phyloP scores from a whole-genome alignment of 2,797 vertebrate genomes.

The Coranthus polyacanthus region DNA sequence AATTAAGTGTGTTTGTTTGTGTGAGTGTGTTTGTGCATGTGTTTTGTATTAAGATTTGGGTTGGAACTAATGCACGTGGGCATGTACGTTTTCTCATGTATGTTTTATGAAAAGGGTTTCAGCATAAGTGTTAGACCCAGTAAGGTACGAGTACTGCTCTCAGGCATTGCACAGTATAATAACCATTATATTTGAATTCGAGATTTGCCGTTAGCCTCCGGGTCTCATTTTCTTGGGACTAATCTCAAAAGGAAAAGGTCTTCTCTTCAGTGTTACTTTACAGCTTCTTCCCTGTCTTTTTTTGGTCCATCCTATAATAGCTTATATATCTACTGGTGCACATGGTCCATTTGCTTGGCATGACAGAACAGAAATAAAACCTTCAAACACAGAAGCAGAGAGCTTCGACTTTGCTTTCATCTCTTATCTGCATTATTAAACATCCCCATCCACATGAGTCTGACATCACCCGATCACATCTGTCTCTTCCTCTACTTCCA shows the following conservation, averaged over 20 bases:
- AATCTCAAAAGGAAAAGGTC: slow-evolving; percentile 26
- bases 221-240: slow-evolving; percentile 20
- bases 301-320: slow-evolving; percentile 46
- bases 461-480: slow-evolving; percentile 76
- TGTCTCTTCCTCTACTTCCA: slow-evolving; percentile 53
- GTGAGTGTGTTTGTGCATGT: slow-evolving; percentile 16
- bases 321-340: slow-evolving; percentile 42
- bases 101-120: slow-evolving; percentile 37
- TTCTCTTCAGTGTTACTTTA: slow-evolving; percentile 27
- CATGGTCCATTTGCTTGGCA: slow-evolving; percentile 67
- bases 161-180: background rate
- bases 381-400: slow-evolving; percentile 59
- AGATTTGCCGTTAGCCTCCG: background rate
- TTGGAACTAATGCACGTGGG: background rate
- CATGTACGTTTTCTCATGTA: slow-evolving; percentile 30
- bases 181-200: slow-evolving; percentile 12
- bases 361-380: slow-evolving; percentile 73
- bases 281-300: slow-evolving; percentile 26
- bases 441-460: slow-evolving; percentile 70
- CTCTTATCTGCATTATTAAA: slow-evolving; percentile 84
- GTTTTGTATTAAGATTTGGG: slow-evolving; percentile 1
- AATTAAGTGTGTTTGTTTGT: slow-evolving; percentile 30
- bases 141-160: slow-evolving; percentile 11
- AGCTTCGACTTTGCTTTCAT: slow-evolving; percentile 77
- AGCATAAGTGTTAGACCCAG: slow-evolving; percentile 4